These are phyloP conservation scores for Chelmon rostratus DNA, from an alignment of 2,797 vertebrate species.

Conservation along the genomic window DNA sequence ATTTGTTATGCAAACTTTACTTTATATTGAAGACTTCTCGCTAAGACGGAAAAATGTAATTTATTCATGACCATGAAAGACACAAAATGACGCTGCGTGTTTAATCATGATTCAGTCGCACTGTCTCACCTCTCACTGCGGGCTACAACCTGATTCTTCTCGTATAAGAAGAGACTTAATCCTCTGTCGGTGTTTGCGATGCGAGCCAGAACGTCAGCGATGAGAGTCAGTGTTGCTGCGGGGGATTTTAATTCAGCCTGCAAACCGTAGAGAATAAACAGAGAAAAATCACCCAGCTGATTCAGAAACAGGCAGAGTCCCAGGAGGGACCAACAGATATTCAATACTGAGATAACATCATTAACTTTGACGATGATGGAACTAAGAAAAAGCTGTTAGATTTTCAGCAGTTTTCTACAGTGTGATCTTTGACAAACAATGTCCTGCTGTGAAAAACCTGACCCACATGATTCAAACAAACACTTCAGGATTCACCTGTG, in stretches of 20 bases:
- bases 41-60: conserved; percentile 32
- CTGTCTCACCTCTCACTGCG: conserved; percentile 85
- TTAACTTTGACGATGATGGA: conserved; percentile 6
- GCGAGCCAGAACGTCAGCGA: conserved; percentile 92
- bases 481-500: not conserved
- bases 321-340: not conserved
- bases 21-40: conserved; percentile 7
- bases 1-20: conserved; percentile 39
- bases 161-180: conserved; percentile 91
- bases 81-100: conserved; percentile 24
- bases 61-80: conserved; percentile 39
- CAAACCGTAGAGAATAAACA: conserved; percentile 33
- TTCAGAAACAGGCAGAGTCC: conserved; percentile 32
- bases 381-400: not conserved
- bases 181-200: conserved; percentile 92
- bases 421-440: not conserved
- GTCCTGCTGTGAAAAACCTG: not conserved
- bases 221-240: conserved; percentile 87
- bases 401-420: not conserved
- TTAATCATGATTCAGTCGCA: conserved; percentile 29
- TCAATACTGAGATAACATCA: conserved; percentile 3
- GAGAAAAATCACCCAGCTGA: conserved; percentile 8
- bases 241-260: conserved; percentile 87
- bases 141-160: conserved; percentile 82
- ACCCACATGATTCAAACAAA: not conserved